Base-by-base conservation (phyloP, 2,888 invertebrate species). In the Dione vanillae region DNA sequence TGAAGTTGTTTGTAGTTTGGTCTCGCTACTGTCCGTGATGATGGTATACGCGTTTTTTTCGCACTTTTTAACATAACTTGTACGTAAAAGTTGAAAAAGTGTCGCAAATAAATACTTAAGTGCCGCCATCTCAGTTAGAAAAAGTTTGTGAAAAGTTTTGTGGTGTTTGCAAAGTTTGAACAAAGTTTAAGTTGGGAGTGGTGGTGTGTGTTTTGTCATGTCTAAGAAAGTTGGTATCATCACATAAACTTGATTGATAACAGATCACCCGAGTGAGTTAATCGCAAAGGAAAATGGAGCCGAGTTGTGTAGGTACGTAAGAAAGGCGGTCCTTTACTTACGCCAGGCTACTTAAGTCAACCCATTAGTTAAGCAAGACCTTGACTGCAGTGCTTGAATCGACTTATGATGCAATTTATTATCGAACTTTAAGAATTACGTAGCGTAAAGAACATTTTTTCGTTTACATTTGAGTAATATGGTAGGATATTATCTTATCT, bases 271-370 rank as follows among this genome's bases (percentile, higher is more conserved):
- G 70, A 70, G 65, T 72, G 72, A 73, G 74, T 78, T 76, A 81
- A 78, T 75, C 75, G 71, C 78, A 70, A 72, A 75, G 68, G 79
- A 85, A 82, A 77, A 90, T 90, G 90, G 92, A 92, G 80, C 78
- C 87, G 16, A 89, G 83, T 83, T 85, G 80, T 79, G 87, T 90
- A 73, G 92, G 92, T 92, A 80, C 90, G 92, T 89, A 56, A 43
- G 58, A 61, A 70, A 70, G 67, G 51, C 62, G 67, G 68, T 47
- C 58, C 59, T 72, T 67, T 65, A 68, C 69, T 74, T 71, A 71
- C 61, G 71, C 62, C 52, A 52, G 58, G 62, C 40, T 64, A n/a
- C 37, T 67, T 51, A 51, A 65, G 40, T 37, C 54, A 56, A 62
- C 70, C 56, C 45, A 62, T 70, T 66, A 73, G 70, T 76, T 69